Base-by-base conservation (phyloP, 1,140 invertebrate species). In the Bombus breviceps region DNA sequence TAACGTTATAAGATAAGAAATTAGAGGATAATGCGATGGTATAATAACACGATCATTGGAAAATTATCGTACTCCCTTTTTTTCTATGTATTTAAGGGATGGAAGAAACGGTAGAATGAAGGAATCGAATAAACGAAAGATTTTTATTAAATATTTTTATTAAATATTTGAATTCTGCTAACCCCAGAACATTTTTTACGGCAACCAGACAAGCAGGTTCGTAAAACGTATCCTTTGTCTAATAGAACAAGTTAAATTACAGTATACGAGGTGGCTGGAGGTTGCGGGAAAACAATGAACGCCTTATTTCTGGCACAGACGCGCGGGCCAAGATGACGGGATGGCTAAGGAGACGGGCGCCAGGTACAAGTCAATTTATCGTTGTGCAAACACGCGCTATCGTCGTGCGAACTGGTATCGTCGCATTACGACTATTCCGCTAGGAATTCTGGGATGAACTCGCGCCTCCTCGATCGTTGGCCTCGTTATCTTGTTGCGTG, bases 311-410 rank as follows among this genome's bases (percentile, higher is more conserved):
- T 81, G 90, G 62, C 89, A 57, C 73, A 89, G 79, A 87, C 37
- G 41, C 37, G 39, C 68, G 53, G 69, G 64, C 71, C 71, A 75
- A 82, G 71, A 82, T 22, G 82, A 75, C 73, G 89, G 68, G 71
- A 85, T 77, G 71, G 62, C 79, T 78, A 80, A 90, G 85, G 71
- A 89, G 85, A 83, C 86, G 86, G 90, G 89, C 90, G 90, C 89
- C 90, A 90, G 88, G 90, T 91, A 89, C 81, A 82, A 83, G 85
- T 68, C 89, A 76, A 87, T 85, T 91, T 91, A 91, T 91, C 90
- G 79, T 57, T 91, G 57, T 88, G 71, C 88, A 91, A 91, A 91
- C 82, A 91, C 32, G 37, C 78, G 89, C 81, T 90, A 91, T 91
- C 90, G 76, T 83, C 68, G 47, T 74, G 90, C 86, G 77, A 91